Evolutionary conservation across 1,140 invertebrate genomes (phyloP).

Genomic region (Capitella teleta): DNA sequence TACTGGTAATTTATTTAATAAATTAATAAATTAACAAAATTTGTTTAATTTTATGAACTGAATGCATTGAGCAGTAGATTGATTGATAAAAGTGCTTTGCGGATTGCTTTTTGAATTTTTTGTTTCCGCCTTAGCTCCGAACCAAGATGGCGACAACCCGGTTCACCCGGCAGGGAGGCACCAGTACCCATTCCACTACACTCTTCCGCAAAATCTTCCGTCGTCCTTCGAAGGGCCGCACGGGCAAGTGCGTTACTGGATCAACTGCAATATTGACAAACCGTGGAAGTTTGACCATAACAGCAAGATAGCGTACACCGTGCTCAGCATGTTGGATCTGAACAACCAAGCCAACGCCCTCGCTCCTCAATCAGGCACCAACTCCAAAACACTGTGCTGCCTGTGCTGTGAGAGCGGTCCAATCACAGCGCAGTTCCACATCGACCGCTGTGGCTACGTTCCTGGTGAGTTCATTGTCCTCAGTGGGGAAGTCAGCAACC

Average conservation of each 20-base stretch:
- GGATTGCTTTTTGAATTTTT: no score
- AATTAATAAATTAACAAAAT: no score
- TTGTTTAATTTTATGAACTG: no score
- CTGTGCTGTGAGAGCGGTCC: neutral
- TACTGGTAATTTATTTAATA: no score
- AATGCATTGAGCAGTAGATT: no score
- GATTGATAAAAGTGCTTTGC: no score
- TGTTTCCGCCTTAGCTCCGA: no score
- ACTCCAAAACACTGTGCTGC: neutral
- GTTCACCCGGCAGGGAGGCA: slow-evolving; percentile 37
- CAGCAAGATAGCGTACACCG: slow-evolving; percentile 25
- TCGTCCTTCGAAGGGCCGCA: slow-evolving; percentile 42
- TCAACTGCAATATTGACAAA: slow-evolving; percentile 39
- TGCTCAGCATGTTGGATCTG: slow-evolving; percentile 28
- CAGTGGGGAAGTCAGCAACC: neutral
- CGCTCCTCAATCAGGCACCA: neutral
- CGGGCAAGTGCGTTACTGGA: slow-evolving; percentile 42
- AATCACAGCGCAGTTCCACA: neutral
- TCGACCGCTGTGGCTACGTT: neutral
- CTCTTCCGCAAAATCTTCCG: slow-evolving; percentile 42
- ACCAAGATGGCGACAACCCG: no score
- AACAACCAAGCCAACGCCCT: slow-evolving; percentile 20
- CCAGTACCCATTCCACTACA: slow-evolving; percentile 44
- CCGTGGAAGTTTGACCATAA: slow-evolving; percentile 25
- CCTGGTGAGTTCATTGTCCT: neutral